phyloP scores from a whole-genome alignment of 1,140 invertebrate species.

The Delia radicum region DNA sequence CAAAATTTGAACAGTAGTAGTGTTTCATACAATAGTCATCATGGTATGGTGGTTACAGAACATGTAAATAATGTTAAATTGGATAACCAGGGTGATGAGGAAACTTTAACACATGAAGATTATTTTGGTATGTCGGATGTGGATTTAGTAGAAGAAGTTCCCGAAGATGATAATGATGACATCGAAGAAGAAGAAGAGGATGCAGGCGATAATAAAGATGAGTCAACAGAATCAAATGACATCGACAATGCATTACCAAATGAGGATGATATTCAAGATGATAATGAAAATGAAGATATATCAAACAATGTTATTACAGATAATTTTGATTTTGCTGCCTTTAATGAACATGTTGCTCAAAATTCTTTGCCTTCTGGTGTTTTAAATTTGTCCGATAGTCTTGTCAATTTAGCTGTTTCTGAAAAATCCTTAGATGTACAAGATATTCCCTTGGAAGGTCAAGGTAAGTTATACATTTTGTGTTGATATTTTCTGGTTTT shows the following conservation, averaged over 20 bases:
- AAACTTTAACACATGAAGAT: not conserved
- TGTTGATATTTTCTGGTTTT: not conserved
- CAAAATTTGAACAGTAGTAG: not conserved
- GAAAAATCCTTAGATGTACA: not conserved
- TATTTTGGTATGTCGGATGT: not conserved
- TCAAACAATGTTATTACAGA: not conserved
- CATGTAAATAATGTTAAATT: not conserved
- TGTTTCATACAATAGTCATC: not conserved
- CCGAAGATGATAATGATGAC: not conserved
- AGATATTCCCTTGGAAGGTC: not conserved
- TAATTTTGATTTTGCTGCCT: not conserved
- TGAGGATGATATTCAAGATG: not conserved
- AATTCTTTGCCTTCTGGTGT: not conserved
- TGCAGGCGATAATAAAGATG: no score
- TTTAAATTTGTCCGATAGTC: not conserved
- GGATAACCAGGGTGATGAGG: not conserved
- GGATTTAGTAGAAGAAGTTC: slow-evolving; percentile 21
- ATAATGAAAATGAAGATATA: not conserved
- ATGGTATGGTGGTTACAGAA: not conserved
- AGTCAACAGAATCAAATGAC: no score
- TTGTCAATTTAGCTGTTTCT: not conserved
- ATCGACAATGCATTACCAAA: not conserved
- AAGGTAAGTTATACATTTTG: not conserved
- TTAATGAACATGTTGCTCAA: slow-evolving; percentile 15
- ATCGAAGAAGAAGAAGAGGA: not conserved